Evolutionary conservation across 53 echinoderm and acorn worm genomes (phyloP), one percentile per base, ranked within the genome.

Genomic region (Paelopatides confundens): DNA sequence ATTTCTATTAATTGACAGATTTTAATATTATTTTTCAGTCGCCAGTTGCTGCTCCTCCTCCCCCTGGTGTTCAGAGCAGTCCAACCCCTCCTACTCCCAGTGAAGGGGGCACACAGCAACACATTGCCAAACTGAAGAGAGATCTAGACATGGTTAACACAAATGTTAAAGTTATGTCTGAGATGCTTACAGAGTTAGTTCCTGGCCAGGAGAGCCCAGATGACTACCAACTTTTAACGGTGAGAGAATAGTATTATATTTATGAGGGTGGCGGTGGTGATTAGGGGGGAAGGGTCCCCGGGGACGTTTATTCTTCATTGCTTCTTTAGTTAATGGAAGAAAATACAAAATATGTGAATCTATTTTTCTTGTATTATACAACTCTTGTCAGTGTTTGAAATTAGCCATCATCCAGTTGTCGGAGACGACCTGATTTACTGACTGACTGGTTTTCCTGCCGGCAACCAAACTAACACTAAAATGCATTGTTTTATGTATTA

Each of bases 101-200:
- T 21, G 71, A 90, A 62, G 89, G 34, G 23, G 91, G 85, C n/a
- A 58, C 92, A 17, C 89, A 90, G 52, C 94, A 99, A 34, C 95
- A 99, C 71, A 92, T 99, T 36, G 86, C 94, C 87, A 99, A 99
- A 78, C 87, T 99, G 49, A 92, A 92, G 76, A 86, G 93, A 31
- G 99, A 99, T 38, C 88, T 99, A 21, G 99, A 99, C 65, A 86
- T 94, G 46, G 95, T 95, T 31, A 79, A 91, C 87, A 94, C 94
- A 35, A 95, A 96, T 33, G 93, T 94, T 33, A 88, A 92, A 83
- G 95, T 99, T 46, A 94, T 96, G 95, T 94, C 99, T 13, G 95
- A 99, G 86, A 96, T 99, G 95, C 74, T 96, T 65, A 99, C 94
- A 10, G 99, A 95, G 86, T 82, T 96, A 89, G 77, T 92, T 21